Evolutionary conservation across 2,888 invertebrate species (phyloP).

Genomic region (Notodonta ziczac): DNA sequence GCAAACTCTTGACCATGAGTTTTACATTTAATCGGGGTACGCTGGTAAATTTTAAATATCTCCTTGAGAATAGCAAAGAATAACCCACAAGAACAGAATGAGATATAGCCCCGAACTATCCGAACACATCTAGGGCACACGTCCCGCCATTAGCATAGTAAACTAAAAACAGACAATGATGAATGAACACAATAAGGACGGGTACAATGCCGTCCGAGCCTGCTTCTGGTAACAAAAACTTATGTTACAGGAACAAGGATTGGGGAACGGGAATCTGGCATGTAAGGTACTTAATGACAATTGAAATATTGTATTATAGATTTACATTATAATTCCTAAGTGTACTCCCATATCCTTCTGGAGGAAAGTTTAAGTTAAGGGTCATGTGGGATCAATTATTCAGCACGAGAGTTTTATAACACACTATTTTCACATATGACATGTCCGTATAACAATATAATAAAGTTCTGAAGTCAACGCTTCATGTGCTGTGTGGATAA

Average conservation of each 20-base stretch:
- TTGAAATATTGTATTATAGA: too few relatives aligned
- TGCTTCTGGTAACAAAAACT: background rate
- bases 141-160: conserved; percentile 7
- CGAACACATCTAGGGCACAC: background rate
- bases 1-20: too few relatives aligned
- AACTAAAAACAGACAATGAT: conserved; percentile 8
- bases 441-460: too few relatives aligned
- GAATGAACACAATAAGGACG: conserved; percentile 4
- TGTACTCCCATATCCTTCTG: too few relatives aligned
- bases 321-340: too few relatives aligned
- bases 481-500: too few relatives aligned
- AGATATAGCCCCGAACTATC: conserved; percentile 1
- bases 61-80: background rate
- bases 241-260: background rate
- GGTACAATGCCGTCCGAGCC: conserved; percentile 1
- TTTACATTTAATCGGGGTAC: background rate
- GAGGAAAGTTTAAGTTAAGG: too few relatives aligned
- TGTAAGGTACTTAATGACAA: background rate
- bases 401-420: too few relatives aligned
- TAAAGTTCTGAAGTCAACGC: too few relatives aligned
- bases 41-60: background rate
- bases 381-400: too few relatives aligned
- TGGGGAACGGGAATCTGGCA: background rate
- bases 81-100: background rate
- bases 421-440: too few relatives aligned